phyloP scores from a whole-genome alignment of 2,888 invertebrate species.

The Nebria brevicollis region DNA sequence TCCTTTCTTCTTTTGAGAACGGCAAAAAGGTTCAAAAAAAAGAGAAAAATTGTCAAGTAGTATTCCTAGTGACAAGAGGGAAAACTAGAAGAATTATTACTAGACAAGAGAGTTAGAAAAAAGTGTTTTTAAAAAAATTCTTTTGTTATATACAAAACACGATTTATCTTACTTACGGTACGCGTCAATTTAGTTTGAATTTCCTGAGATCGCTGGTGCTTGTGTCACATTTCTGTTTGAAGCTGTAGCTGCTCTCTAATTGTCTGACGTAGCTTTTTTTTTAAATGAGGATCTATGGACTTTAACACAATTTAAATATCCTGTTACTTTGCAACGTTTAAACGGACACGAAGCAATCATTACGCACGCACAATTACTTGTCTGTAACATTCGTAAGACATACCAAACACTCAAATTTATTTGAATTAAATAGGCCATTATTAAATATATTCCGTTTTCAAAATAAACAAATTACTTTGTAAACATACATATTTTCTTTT shows the following conservation, averaged over 20 bases:
- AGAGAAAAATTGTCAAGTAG: not conserved
- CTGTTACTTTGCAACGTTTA: slow-evolving; percentile 9
- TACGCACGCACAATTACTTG: not conserved
- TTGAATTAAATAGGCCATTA: no score
- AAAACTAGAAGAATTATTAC: not conserved
- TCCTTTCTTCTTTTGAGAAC: not conserved
- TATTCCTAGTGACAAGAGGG: not conserved
- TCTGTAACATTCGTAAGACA: no score
- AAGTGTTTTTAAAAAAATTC: not conserved
- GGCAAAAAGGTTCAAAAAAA: not conserved
- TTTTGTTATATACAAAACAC: not conserved
- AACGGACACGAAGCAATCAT: slow-evolving; percentile 10
- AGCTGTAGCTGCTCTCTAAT: slow-evolving; percentile 21
- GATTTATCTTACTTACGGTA: not conserved
- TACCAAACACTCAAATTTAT: no score
- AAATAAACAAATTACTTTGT: no score
- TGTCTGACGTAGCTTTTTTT: slow-evolving; percentile 18
- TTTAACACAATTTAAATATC: slow-evolving; percentile 34
- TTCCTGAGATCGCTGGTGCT: not conserved
- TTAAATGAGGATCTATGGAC: slow-evolving; percentile 26
- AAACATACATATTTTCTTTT: no score
- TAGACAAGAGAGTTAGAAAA: not conserved
- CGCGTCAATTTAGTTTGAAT: not conserved
- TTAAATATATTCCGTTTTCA: no score
- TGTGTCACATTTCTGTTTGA: slow-evolving; percentile 22